These are phyloP conservation scores for Sapajus apella DNA, from an alignment of 2,113 vertebrate genomes.

Conservation along the genomic window DNA sequence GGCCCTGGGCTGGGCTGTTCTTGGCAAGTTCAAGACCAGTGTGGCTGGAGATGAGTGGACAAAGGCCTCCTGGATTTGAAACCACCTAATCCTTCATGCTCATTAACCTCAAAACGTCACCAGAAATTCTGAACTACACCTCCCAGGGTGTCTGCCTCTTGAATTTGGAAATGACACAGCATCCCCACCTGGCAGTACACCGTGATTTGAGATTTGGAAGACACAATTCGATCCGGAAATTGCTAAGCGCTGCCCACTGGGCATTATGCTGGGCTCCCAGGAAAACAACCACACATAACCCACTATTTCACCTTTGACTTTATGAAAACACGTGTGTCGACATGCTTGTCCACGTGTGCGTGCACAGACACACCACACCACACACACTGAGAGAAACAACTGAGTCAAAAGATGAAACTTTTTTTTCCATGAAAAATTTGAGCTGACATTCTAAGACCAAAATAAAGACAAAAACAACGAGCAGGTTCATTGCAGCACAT, in stretches of 20 bases:
- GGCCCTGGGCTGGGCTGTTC: too few species aligned
- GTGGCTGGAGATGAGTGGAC: too few species aligned
- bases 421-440: background rate
- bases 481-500: background rate
- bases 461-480: background rate
- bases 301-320: background rate
- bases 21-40: background rate
- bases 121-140: background rate
- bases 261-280: background rate
- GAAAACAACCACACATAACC: background rate
- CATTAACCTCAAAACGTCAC: background rate
- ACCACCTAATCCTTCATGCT: background rate
- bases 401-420: background rate
- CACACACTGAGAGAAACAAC: background rate
- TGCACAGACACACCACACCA: too few species aligned
- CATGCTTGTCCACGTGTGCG: accelerated
- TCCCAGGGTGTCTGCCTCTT: background rate
- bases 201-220: background rate
- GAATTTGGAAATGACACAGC: background rate
- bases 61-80: background rate
- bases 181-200: background rate
- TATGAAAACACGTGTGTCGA: too few species aligned
- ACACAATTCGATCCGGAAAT: background rate
- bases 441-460: background rate
- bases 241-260: background rate